Evolutionary conservation across 2,888 invertebrate genomes (phyloP), one percentile per base, ranked within the genome.

Genomic region (Andrena fulva): DNA sequence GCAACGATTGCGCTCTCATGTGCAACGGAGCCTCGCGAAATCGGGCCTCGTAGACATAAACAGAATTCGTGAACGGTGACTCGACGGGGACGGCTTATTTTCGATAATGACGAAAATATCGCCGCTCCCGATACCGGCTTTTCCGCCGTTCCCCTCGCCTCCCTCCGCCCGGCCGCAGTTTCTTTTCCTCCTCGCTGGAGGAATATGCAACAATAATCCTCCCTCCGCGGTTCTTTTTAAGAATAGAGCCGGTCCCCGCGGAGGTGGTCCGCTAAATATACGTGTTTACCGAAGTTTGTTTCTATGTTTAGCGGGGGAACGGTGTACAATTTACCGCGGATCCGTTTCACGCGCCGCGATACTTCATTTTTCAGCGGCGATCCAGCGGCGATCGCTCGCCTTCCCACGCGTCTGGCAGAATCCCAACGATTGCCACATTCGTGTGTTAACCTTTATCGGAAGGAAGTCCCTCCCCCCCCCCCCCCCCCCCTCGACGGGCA

Each of bases 391-490:
- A 67, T 80, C 62, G 67, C 7, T 56, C 3, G 4, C 66, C 72
- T 12, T 72, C 76, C 76, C 71, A 76, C 77, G 82, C 82, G 60
- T 2, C 80, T 86, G 87, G 89, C 87, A 83, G 29, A 29, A 60
- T 31, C 63, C 78, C 88, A 89, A 75, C 67, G 71, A 63, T 89
- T 84, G 89, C 84, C 67, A 82, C 81, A 84, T 63, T 80, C 79
- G 82, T 80, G 77, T 85, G 81, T 88, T 86, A 77, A 87, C 80
- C 86, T 84, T 88, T 87, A 84, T 83, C 80, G 82, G 78, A 83
- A 77, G 83, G 77, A 82, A 84, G 72, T 78, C 35, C 1, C 12
- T 60, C 27, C 48, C 35, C 75, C 0, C 12, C 35, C 75, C 0
- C 12, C 35, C 1, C 12, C 56, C 27, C 48, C 35, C 75, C 0